phyloP scores from a whole-genome alignment of 1,140 invertebrate genomes.

The Watersipora subatra region DNA sequence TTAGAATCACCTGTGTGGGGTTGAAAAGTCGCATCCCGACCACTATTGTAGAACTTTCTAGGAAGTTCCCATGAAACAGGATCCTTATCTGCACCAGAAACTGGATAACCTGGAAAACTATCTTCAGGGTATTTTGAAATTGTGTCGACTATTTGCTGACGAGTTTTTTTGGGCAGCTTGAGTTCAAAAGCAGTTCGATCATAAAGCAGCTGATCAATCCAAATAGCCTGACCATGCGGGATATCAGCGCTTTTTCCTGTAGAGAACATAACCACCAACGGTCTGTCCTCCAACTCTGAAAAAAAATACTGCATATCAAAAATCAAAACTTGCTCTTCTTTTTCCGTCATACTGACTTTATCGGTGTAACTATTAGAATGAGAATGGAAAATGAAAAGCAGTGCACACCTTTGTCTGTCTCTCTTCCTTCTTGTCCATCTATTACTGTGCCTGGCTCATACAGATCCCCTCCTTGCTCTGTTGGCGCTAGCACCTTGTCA shows the following conservation, averaged over 20 bases:
- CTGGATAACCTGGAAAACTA: slow-evolving; percentile 21
- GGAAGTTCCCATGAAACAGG: slow-evolving; percentile 13
- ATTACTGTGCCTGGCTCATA: slow-evolving; percentile 30
- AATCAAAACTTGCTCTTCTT: neutral
- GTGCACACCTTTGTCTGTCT: slow-evolving; percentile 6
- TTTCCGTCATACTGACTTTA: neutral
- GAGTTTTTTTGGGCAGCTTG: slow-evolving; percentile 23
- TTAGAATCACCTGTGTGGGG: slow-evolving; percentile 2
- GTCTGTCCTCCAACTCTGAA: slow-evolving; percentile 13
- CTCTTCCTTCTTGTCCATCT: slow-evolving; percentile 27
- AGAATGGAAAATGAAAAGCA: neutral
- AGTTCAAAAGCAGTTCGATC: slow-evolving; percentile 24
- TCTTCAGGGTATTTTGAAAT: slow-evolving; percentile 23
- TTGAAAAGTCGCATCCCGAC: slow-evolving; percentile 9
- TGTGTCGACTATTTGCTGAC: slow-evolving; percentile 16
- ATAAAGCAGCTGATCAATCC: slow-evolving; percentile 24
- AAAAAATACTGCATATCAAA: neutral
- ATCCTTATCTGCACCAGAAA: slow-evolving; percentile 14
- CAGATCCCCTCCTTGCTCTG: slow-evolving; percentile 28
- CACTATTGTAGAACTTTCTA: slow-evolving; percentile 10
- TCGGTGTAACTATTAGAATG: neutral
- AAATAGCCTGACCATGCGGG: slow-evolving; percentile 18
- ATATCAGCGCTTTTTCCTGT: slow-evolving; percentile 25
- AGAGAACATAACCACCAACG: slow-evolving; percentile 25
- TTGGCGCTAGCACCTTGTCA: slow-evolving; percentile 29